phyloP scores from a whole-genome alignment of 2,888 invertebrate genomes.

The Blastobasis lacticolella region DNA sequence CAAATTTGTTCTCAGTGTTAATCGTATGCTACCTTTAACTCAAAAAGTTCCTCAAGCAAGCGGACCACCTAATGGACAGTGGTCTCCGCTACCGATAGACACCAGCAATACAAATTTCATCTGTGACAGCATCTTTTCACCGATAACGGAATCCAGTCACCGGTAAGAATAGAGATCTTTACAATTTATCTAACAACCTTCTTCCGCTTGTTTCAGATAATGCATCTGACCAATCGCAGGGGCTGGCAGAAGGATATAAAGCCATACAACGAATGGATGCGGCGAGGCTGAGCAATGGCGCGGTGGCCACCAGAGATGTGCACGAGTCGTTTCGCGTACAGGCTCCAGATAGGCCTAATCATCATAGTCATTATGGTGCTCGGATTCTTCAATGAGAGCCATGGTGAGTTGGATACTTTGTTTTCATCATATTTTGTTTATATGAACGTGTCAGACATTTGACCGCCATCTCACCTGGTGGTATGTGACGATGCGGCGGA shows the following conservation, averaged over 20 bases:
- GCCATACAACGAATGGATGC: constrained; percentile 57
- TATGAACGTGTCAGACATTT: background rate
- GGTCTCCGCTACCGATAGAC: background rate
- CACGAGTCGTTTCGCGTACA: constrained; percentile 42
- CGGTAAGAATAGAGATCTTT: background rate
- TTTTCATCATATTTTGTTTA: background rate
- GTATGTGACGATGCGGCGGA: background rate
- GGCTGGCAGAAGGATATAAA: constrained; percentile 18
- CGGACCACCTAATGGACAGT: background rate
- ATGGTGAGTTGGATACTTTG: constrained; percentile 33
- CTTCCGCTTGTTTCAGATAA: constrained; percentile 43
- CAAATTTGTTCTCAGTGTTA: background rate
- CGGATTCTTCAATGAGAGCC: constrained; percentile 61
- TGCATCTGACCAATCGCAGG: constrained; percentile 32
- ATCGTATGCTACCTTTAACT: background rate
- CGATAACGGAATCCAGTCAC: background rate
- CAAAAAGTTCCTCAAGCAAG: background rate
- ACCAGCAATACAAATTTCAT: too few relatives aligned
- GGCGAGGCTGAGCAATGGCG: constrained; percentile 41
- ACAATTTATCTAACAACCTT: background rate
- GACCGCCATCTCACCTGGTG: background rate
- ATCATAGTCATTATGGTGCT: constrained; percentile 57
- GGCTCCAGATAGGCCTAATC: constrained; percentile 50
- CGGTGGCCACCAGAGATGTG: constrained; percentile 37
- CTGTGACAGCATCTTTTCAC: too few relatives aligned